phyloP scores from a whole-genome alignment of 2,797 vertebrate genomes.

The Apodemus agrarius region DNA sequence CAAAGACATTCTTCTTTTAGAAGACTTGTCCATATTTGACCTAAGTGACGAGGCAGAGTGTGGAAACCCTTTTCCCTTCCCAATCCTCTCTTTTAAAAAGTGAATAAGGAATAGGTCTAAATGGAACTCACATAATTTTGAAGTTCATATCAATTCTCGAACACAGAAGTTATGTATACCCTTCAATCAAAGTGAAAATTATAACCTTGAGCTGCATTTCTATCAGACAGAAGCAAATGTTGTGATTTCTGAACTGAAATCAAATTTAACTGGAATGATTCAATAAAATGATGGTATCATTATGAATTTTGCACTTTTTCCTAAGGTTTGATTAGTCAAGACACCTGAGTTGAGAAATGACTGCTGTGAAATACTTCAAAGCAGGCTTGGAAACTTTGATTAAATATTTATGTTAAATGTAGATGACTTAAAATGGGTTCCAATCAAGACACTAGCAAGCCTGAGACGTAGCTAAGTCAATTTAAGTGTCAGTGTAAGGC shows the following conservation, averaged over 20 bases:
- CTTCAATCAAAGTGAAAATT: slow-evolving; percentile 72
- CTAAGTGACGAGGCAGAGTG: background rate
- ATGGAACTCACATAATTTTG: background rate
- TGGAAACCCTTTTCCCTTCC: background rate
- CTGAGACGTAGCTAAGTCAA: background rate
- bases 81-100: background rate
- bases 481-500: background rate
- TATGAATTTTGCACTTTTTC: slow-evolving; percentile 56
- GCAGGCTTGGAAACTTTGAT: slow-evolving; percentile 73
- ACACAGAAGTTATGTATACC: background rate
- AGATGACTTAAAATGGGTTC: slow-evolving; percentile 60
- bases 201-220: slow-evolving; percentile 47
- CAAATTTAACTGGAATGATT: slow-evolving; percentile 77
- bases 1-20: background rate
- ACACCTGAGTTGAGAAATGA: slow-evolving; percentile 75
- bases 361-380: slow-evolving; percentile 66
- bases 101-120: background rate
- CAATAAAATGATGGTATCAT: slow-evolving; percentile 77
- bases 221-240: slow-evolving; percentile 73
- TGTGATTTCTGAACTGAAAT: slow-evolving; percentile 78
- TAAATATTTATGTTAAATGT: slow-evolving; percentile 80
- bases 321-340: slow-evolving; percentile 78
- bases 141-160: background rate
- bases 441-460: slow-evolving; percentile 54
- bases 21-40: background rate